Evolutionary conservation across 2,113 vertebrate genomes (phyloP).

Genomic region (Climacteris rufus): DNA sequence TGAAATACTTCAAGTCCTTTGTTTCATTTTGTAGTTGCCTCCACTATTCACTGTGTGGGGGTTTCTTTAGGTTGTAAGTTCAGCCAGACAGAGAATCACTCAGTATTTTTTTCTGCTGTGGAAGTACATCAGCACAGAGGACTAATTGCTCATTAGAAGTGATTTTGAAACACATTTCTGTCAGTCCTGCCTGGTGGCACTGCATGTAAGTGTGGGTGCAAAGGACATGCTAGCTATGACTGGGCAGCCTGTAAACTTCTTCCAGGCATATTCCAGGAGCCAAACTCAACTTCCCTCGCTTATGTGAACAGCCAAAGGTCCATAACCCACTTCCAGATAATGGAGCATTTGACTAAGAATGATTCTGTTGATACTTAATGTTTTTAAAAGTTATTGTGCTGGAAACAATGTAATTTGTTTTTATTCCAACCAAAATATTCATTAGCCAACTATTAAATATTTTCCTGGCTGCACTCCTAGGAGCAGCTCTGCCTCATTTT

Average conservation of each 20-base stretch:
- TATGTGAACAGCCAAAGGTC: neutral
- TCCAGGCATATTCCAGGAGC: neutral
- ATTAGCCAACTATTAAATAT: constrained; percentile 33
- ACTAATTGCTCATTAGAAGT: neutral
- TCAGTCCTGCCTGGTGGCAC: neutral
- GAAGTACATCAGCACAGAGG: neutral
- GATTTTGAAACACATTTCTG: neutral
- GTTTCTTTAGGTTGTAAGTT: neutral
- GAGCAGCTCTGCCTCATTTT: constrained; percentile 16
- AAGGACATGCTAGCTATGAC: neutral
- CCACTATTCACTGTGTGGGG: neutral
- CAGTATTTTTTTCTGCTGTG: neutral
- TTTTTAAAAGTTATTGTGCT: constrained; percentile 52
- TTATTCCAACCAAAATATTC: constrained; percentile 55
- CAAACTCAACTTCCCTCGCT: neutral
- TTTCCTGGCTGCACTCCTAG: constrained; percentile 53
- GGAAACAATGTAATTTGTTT: constrained; percentile 58
- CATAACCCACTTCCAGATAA: constrained; percentile 7
- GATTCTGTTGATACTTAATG: constrained; percentile 4
- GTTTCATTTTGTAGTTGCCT: neutral
- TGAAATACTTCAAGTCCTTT: neutral
- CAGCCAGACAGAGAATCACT: neutral
- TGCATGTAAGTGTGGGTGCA: neutral
- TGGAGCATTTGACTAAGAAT: constrained; percentile 29
- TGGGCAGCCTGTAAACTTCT: neutral